A percentile compares a stretch with the other conserved stretches of the same genome.
These are phyloP conservation scores for Rhagonycha fulva DNA, from an alignment of 2,888 invertebrate species.

Conservation along the genomic window DNA sequence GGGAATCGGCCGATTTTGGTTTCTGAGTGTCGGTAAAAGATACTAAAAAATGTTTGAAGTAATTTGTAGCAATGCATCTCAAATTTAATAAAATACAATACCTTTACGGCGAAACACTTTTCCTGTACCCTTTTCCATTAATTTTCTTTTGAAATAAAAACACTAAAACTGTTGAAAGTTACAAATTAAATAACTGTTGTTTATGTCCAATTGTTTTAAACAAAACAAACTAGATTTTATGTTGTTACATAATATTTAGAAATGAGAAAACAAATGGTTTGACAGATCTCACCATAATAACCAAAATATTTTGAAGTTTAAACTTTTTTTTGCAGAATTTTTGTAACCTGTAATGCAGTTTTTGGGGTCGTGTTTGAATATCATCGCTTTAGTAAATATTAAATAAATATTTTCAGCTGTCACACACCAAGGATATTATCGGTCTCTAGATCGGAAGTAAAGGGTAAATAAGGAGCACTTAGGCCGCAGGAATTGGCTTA, in stretches of 20 bases:
- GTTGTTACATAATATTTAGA: background rate
- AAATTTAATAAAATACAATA: constrained; percentile 27
- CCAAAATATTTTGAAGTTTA: background rate
- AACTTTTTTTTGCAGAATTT: background rate
- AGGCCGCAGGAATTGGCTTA: no score
- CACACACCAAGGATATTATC: no score
- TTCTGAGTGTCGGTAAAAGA: constrained; percentile 48
- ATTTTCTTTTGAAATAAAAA: background rate
- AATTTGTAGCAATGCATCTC: background rate
- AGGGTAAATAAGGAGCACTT: no score
- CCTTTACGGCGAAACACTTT: constrained; percentile 54
- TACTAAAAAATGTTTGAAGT: constrained; percentile 15
- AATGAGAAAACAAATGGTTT: background rate
- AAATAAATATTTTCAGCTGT: no score
- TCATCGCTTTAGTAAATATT: no score
- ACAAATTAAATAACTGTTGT: background rate
- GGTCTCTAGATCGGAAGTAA: no score
- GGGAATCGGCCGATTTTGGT: constrained; percentile 37
- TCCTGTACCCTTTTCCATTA: constrained; percentile 40
- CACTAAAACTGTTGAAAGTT: background rate
- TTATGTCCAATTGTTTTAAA: background rate
- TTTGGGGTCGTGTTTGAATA: no score
- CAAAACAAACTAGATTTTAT: background rate
- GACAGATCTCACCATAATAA: background rate
- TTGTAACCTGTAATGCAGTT: no score